These are phyloP conservation scores for Pterophyllum scalare DNA, from an alignment of 2,113 vertebrate species.

Conservation along the genomic window DNA sequence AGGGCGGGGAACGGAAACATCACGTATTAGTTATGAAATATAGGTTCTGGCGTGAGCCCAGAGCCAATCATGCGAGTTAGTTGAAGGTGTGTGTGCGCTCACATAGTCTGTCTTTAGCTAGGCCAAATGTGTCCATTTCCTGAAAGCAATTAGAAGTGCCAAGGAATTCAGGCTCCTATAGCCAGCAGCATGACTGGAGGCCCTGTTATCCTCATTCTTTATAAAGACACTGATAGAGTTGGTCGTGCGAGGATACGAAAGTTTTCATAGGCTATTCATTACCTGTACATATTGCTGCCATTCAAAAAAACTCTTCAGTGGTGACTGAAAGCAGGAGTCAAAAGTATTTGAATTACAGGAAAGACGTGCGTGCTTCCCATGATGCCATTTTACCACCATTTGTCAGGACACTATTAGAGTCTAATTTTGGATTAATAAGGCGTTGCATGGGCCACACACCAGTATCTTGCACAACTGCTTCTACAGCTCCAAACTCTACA, in stretches of 20 bases:
- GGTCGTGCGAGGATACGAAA: neutral
- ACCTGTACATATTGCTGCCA: constrained; percentile 44
- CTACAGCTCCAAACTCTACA: constrained; percentile 17
- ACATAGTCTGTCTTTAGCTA: constrained; percentile 62
- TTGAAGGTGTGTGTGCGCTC: constrained; percentile 40
- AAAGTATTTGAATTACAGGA: constrained; percentile 16
- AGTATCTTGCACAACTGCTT: constrained; percentile 49
- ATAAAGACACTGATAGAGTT: constrained; percentile 35
- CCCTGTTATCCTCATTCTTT: constrained; percentile 67
- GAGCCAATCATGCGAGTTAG: constrained; percentile 42
- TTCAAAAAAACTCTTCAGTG: neutral
- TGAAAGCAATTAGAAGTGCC: constrained; percentile 71
- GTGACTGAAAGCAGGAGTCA: constrained; percentile 21
- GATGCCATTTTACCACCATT: constrained; percentile 6
- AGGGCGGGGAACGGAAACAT: constrained; percentile 71
- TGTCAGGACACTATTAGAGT: constrained; percentile 24
- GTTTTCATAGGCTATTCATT: constrained; percentile 43
- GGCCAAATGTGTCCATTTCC: constrained; percentile 75
- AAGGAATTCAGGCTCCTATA: constrained; percentile 65
- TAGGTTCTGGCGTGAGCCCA: constrained; percentile 52
- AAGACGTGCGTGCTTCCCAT: constrained; percentile 21
- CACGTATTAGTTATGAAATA: constrained; percentile 61
- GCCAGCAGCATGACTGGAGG: constrained; percentile 56
- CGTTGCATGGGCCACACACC: constrained; percentile 18
- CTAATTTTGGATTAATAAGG: constrained; percentile 34